These are phyloP conservation scores for Conomelus anceps DNA, from an alignment of 2,888 invertebrate species.

Conservation along the genomic window DNA sequence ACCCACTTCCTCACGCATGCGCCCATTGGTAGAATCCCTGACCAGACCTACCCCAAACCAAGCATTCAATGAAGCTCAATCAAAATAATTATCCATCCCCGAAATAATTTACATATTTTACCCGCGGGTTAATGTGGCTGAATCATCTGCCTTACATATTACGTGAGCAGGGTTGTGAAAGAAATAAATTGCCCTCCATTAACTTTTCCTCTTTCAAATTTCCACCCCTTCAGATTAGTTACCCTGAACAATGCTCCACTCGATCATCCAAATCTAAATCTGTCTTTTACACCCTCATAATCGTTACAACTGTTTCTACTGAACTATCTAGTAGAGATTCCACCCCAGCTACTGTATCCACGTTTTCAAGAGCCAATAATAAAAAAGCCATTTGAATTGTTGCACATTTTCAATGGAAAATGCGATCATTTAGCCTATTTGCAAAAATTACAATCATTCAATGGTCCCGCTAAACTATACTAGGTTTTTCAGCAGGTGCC, in stretches of 20 bases:
- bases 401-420: no score
- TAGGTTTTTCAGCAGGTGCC: no score
- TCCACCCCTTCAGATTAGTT: background rate
- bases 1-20: background rate
- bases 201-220: background rate
- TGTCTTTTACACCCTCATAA: background rate
- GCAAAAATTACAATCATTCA: no score
- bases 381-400: no score
- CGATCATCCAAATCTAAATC: background rate
- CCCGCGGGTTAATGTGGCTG: background rate
- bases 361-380: no score
- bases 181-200: background rate
- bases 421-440: no score
- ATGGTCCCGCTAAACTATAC: no score
- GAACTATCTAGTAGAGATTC: no score
- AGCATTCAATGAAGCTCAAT: background rate
- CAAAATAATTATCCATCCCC: background rate
- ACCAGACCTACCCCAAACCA: background rate
- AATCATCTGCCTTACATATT: background rate
- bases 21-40: no score
- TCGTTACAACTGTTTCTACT: background rate
- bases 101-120: background rate
- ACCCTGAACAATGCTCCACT: background rate
- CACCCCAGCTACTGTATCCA: no score
- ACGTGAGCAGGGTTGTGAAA: background rate